Base-by-base conservation (phyloP, 1,140 invertebrate species). In the Zaprionus inermis region DNA sequence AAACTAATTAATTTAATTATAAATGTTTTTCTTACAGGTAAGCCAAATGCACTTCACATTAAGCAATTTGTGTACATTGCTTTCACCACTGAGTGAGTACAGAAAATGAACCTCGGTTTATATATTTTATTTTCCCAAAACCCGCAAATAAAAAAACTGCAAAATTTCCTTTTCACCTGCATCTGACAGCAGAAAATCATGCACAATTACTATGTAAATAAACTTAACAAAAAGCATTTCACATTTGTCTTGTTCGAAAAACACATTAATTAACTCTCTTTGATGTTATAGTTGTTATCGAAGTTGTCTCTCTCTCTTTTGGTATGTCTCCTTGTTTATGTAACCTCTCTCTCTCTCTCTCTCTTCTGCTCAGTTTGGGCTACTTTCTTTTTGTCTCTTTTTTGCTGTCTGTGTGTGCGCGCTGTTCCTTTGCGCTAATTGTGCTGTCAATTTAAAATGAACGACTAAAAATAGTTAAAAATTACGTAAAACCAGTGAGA, bases 351-450 rank as follows among this genome's bases (percentile, higher is more conserved):
- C 24, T 28, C 24, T 2, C 14, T 58, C 10, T 46, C 56, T 63
- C 51, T 58, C 32, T 52, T 18, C 5, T 63, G 44, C 16, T 54
- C 12, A 32, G 51, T 54, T 52, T 52, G 49, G 24, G 7, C 30
- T 3, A 30, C 11, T 46, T 32, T 64, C 30, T 36, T 2, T 58
- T 16, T 64, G 3, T 55, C 60, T 78, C 41, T 46, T 34, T 51
- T 36, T 67, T 55, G 32, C 9, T 66, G 67, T 58, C 46, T 52
- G 55, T 51, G 22, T 52, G 2, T 77, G 55, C 60, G n/a, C n/a
- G n/a, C n/a, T 75, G 72, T 80, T 79, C 60, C 69, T 72, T 60
- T 38, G 22, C 55, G 58, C 79, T 81, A 81, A 81, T 81, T 81
- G 78, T 81, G 34, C 74, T 81, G 79, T 73, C 76, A 83, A 76